A percentile compares a stretch with the other conserved stretches of the same genome.
Conservation (phyloP, 1,140 invertebrate species). For the Pinna nobilis region DNA sequence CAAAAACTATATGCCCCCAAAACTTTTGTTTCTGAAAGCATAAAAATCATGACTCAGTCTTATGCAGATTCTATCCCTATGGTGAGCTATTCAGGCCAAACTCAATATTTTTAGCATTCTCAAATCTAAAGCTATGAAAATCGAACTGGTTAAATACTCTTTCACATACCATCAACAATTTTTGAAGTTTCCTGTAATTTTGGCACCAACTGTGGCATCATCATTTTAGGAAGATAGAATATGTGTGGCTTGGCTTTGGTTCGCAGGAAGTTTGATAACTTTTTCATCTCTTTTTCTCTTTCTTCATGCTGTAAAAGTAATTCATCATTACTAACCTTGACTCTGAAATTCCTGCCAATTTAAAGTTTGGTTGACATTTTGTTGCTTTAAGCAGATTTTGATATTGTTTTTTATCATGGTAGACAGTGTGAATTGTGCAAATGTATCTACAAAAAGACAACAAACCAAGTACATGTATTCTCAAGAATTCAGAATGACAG, state of each 20-base stretch:
- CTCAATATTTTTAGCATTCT: not conserved
- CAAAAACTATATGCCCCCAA: no score
- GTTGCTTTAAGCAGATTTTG: no score
- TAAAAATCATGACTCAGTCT: not conserved
- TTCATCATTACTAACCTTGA: no score
- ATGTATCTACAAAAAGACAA: no score
- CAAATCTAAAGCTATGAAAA: not conserved
- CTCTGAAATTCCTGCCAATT: not conserved
- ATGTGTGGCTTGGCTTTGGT: slow-evolving; percentile 91
- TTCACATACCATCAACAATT: slow-evolving; percentile 78
- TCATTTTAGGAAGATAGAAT: slow-evolving; percentile 89
- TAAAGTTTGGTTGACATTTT: no score
- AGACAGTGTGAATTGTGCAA: no score
- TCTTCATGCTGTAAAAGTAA: slow-evolving; percentile 80
- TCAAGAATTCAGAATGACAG: no score
- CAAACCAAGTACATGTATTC: no score
- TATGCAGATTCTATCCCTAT: not conserved
- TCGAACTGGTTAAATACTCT: not conserved
- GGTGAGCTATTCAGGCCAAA: not conserved
- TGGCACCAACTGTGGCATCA: slow-evolving; percentile 78
- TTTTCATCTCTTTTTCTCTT: slow-evolving; percentile 88
- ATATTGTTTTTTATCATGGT: no score
- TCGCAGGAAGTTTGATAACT: slow-evolving; percentile 88
- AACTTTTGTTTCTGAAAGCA: not conserved
- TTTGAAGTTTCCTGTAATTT: slow-evolving; percentile 78